Evolutionary conservation across 2,797 vertebrate genomes (phyloP), one percentile per base, ranked within the genome.

Genomic region (Macropodus opercularis): DNA sequence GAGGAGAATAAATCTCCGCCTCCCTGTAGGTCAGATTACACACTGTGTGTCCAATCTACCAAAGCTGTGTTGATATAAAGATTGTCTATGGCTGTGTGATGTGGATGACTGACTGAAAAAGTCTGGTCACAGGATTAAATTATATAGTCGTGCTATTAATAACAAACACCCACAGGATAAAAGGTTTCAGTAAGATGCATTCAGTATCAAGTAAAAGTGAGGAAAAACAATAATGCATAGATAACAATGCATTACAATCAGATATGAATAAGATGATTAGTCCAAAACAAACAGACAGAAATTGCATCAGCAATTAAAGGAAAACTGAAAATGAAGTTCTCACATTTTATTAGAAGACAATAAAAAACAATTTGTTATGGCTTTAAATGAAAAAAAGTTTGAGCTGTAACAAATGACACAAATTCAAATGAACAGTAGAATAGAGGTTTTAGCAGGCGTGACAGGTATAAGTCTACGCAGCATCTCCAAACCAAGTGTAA

Each of bases 331-430:
- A 17, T 1, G 11, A 9, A 51, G 10, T 72, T 78, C 23, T 60
- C 48, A 54, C 18, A 63, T 75, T 90, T 90, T 87, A 91, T 87
- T 91, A 69, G 69, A 57, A 69, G 60, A 84, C 10, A n/a, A 32
- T 79, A 67, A 60, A 83, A 84, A 79, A 21, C 79, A 79, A 79
- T 77, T 72, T 53, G 38, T 60, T 43, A 83, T 74, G 69, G 61
- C 36, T 75, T 75, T 70, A 69, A 77, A 76, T 83, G 18, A 77
- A 69, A 63, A 71, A 8, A 46, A n/a, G n/a, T n/a, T n/a, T n/a
- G n/a, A n/a, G n/a, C n/a, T 46, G 54, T 49, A 64, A 69, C 58
- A 27, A 66, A 53, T 41, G 8, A 42, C 50, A 14, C 21, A 14
- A 27, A n/a, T n/a, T n/a, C n/a, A 42, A 26, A 82, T 29, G 63